Base-by-base conservation (phyloP, 2,888 invertebrate species). In the Euphydryas editha region DNA sequence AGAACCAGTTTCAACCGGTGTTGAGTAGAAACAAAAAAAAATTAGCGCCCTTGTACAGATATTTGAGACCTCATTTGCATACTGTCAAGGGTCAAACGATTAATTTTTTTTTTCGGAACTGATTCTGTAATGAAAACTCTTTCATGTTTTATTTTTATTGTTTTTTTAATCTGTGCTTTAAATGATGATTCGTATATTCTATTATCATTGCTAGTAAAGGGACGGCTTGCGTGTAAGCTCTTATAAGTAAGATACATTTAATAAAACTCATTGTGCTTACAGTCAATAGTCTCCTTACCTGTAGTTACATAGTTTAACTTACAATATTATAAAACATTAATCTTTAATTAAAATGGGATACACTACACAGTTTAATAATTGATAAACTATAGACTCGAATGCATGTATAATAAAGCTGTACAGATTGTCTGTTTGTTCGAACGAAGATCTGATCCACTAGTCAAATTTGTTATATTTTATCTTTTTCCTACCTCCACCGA, bases 11-110 rank as follows among this genome's bases (percentile, higher is more conserved):
- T 30, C 62, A 67, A 71, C 71, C 68, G 66, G 65, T 36, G 69
- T 76, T 75, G 81, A 76, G 73, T 62, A 68, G 65, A 76, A 81
- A 81, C 80, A 81, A 77, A 75, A 71, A 74, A 73, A 73, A 84
- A 51, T 83, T 82, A 81, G 78, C 72, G 64, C 84, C 82, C 83
- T 81, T 82, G 81, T 80, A 75, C 73, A 73, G 79, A 75, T 71
- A 75, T 73, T 57, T 58, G 63, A 58, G 44, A 63, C 57, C 18
- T 24, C 39, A 82, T 85, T 84, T 84, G 84, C 84, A 85, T 85
- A 84, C 82, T 77, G 69, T 72, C 73, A 68, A 62, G 60, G 75
- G 67, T 67, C 62, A 62, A 62, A 59, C 30, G 58, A 63, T 49
- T 63, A 58, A 20, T 44, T 30, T 39, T 63, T 63, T 59, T 59